Evolutionary conservation across 2,797 vertebrate species (phyloP).

Genomic region (Sphenodon punctatus): DNA sequence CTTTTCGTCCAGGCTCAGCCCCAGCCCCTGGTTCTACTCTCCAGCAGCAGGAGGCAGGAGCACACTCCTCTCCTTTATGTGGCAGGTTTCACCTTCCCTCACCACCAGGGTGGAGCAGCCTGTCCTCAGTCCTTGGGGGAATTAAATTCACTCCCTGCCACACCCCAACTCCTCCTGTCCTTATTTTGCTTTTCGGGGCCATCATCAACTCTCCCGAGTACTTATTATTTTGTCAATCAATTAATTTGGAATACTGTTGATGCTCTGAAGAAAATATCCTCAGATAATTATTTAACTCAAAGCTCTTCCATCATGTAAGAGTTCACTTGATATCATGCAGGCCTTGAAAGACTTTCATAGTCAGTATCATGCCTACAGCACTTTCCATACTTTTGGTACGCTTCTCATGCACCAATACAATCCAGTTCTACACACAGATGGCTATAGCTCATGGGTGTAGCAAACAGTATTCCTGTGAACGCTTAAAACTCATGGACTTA

Average conservation of each 20-base stretch:
- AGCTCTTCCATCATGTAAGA: not conserved
- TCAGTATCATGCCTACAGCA: accelerated
- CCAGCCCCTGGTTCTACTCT: too few species aligned
- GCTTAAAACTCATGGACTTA: too few species aligned
- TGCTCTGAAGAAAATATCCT: not conserved
- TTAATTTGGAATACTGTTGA: too few species aligned
- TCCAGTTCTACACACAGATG: slow-evolving; percentile 14
- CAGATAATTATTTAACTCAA: not conserved
- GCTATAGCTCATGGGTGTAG: not conserved
- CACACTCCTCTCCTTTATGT: too few species aligned
- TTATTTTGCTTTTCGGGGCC: not conserved
- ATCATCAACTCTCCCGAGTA: too few species aligned
- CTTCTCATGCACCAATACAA: slow-evolving; percentile 36
- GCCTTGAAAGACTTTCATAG: not conserved
- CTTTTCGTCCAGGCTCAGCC: too few species aligned
- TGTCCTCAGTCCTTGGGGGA: too few species aligned
- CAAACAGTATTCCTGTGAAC: not conserved
- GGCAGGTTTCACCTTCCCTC: too few species aligned
- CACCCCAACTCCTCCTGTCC: not conserved
- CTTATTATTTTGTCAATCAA: too few species aligned
- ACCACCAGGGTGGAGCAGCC: too few species aligned
- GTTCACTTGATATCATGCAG: not conserved
- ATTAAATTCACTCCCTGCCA: too few species aligned
- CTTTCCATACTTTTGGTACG: not conserved
- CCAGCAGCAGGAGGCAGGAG: too few species aligned